Percentiles rank a stretch among this genome's conserved stretches.
These are phyloP conservation scores for Gambusia yucatana DNA, from an alignment of 2,797 vertebrate species.

Conservation along the genomic window DNA sequence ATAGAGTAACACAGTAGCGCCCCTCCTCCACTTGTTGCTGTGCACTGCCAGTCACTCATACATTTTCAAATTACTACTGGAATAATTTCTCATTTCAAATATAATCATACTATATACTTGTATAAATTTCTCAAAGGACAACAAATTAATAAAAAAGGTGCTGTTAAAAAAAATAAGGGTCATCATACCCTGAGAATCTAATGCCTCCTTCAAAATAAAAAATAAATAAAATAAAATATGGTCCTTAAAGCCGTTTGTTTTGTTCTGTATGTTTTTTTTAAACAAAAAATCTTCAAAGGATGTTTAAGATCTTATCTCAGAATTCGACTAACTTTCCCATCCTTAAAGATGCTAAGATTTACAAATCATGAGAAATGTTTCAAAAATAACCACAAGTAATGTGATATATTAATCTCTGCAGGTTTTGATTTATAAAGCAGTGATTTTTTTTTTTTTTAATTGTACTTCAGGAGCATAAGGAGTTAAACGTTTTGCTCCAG, in stretches of 20 bases:
- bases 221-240: neutral
- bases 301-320: neutral
- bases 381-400: neutral
- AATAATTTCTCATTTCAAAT: neutral
- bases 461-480: conserved; percentile 18
- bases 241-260: neutral
- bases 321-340: neutral
- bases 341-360: neutral
- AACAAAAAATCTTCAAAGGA: neutral
- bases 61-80: neutral
- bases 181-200: neutral
- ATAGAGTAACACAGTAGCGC: no score
- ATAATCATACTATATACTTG: neutral
- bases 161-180: neutral
- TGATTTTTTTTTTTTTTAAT: neutral
- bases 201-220: neutral
- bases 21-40: neutral
- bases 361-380: neutral
- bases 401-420: neutral
- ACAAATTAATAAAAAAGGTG: neutral
- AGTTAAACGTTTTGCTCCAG: conserved; percentile 52
- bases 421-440: neutral
- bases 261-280: neutral
- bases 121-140: neutral
- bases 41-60: neutral